Evolutionary conservation across 2,113 vertebrate genomes (phyloP).

Genomic region (Tringa solitaria): DNA sequence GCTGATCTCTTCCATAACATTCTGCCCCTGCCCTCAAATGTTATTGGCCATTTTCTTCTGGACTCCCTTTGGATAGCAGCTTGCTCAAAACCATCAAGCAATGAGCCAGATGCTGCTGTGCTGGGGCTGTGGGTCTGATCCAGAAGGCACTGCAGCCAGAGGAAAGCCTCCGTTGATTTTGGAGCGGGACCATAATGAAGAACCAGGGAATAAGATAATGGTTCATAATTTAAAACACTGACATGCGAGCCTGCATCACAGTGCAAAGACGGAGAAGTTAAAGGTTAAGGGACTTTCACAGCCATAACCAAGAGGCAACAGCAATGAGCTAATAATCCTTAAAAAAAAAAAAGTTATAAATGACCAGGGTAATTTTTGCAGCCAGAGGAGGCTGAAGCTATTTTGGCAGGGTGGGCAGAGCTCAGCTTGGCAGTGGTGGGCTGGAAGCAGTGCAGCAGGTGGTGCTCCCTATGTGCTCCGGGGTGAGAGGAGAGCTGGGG

Average conservation of each 20-base stretch:
- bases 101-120: background rate
- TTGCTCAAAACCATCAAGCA: background rate
- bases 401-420: background rate
- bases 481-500: background rate
- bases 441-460: too few species aligned
- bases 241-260: background rate
- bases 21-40: background rate
- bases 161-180: background rate
- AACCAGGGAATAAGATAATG: background rate
- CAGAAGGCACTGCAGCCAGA: background rate
- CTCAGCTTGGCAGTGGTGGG: background rate
- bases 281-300: background rate
- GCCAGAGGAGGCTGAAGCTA: background rate
- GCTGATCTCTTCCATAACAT: background rate
- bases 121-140: background rate
- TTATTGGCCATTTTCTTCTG: background rate
- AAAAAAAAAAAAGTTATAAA: background rate
- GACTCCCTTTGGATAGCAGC: background rate
- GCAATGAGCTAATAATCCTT: background rate
- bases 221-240: background rate
- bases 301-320: background rate
- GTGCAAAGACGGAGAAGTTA: background rate
- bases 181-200: background rate
- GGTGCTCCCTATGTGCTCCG: fast-evolving
- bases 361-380: background rate